These are phyloP conservation scores for Pseudanteris insignis DNA, from an alignment of 2,888 invertebrate species.

Conservation along the genomic window DNA sequence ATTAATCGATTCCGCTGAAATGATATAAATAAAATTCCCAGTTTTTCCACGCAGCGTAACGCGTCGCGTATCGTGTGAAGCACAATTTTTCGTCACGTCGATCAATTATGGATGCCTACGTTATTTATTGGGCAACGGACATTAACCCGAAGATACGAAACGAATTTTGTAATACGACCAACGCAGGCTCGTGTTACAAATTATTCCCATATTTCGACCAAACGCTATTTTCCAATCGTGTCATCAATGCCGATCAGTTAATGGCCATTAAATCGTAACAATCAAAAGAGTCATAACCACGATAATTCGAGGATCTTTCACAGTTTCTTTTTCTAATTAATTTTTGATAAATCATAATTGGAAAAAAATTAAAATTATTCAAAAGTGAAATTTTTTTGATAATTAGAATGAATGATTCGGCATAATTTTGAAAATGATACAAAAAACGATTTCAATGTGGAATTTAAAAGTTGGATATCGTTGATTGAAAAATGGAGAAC, in stretches of 20 bases:
- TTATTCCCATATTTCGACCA: slow-evolving; percentile 15
- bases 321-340: no score
- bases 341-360: no score
- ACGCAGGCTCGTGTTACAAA: slow-evolving; percentile 21
- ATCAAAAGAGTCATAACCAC: no score
- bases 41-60: slow-evolving; percentile 21
- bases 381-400: no score
- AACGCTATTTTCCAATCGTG: slow-evolving; percentile 13
- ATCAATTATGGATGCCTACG: slow-evolving; percentile 33
- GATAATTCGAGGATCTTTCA: no score
- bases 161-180: slow-evolving; percentile 26
- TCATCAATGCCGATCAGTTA: slow-evolving; percentile 6
- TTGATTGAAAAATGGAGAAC: no score
- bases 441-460: no score
- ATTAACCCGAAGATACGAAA: slow-evolving; percentile 32
- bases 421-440: no score
- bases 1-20: slow-evolving; percentile 39
- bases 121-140: slow-evolving; percentile 36
- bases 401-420: no score
- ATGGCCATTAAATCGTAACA: slow-evolving; percentile 15
- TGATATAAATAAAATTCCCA: slow-evolving; percentile 33
- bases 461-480: no score
- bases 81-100: slow-evolving; percentile 27
- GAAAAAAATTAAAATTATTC: no score
- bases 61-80: slow-evolving; percentile 22